Percentiles rank a stretch among this genome's conserved stretches.
These are phyloP conservation scores for Abscondita cerata DNA, from an alignment of 2,888 invertebrate genomes.

Conservation along the genomic window DNA sequence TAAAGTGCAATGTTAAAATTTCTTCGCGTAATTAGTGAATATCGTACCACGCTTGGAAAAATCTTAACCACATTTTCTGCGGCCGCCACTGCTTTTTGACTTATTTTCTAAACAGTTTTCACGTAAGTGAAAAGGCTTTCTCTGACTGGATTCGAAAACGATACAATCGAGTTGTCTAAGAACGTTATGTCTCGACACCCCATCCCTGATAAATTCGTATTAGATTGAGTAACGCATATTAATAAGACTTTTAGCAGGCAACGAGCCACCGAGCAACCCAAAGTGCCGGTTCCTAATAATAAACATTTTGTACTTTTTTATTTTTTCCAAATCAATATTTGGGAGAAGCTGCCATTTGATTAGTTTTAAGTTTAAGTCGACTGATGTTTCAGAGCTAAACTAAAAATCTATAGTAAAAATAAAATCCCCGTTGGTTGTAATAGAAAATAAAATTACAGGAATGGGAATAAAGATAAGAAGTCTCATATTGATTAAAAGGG, in stretches of 20 bases:
- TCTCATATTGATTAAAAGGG: too few relatives aligned
- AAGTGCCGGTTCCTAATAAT: slow-evolving; percentile 91
- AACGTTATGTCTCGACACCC: slow-evolving; percentile 91
- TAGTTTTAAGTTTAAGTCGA: slow-evolving; percentile 91
- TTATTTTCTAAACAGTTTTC: slow-evolving; percentile 79
- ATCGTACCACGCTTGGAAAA: slow-evolving; percentile 84
- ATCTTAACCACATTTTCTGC: slow-evolving; percentile 81
- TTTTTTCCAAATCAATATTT: slow-evolving; percentile 81
- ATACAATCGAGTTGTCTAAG: slow-evolving; percentile 89
- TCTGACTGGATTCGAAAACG: slow-evolving; percentile 95
- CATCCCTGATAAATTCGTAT: slow-evolving; percentile 81
- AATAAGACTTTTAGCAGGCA: slow-evolving; percentile 67
- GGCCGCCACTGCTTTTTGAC: slow-evolving; percentile 84
- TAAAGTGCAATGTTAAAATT: slow-evolving; percentile 10
- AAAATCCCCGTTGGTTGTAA: too few relatives aligned
- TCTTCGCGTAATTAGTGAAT: slow-evolving; percentile 49
- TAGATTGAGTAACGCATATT: neutral
- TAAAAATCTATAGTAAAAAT: slow-evolving; percentile 55
- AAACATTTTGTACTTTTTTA: slow-evolving; percentile 81
- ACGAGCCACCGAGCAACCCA: slow-evolving; percentile 94
- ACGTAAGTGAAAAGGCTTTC: slow-evolving; percentile 89
- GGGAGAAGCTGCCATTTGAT: slow-evolving; percentile 99
- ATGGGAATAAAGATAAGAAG: too few relatives aligned
- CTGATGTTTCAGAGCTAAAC: slow-evolving; percentile 80
- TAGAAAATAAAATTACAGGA: too few relatives aligned